A percentile compares a stretch with the other conserved stretches of the same genome.
Conservation (phyloP, 2,888 invertebrate genomes). For the Lacanobia oleracea region DNA sequence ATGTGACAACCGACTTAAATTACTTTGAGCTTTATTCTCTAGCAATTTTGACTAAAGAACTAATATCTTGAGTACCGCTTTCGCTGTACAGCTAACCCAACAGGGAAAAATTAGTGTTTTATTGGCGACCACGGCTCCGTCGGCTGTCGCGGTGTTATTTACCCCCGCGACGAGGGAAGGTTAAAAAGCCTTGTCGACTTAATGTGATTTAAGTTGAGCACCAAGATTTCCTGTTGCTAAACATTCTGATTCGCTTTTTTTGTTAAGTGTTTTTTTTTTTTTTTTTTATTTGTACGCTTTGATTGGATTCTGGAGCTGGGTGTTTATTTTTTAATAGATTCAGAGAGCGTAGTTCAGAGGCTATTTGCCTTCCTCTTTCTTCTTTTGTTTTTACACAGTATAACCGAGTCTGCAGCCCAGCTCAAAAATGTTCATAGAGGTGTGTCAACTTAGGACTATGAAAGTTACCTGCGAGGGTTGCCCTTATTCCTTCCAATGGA, state of each 20-base stretch:
- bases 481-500: not conserved
- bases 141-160: conserved; percentile 78
- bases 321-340: conserved; percentile 51
- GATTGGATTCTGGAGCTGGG: conserved; percentile 38
- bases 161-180: conserved; percentile 69
- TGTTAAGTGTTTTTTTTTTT: conserved; percentile 40
- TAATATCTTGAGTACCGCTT: conserved; percentile 30
- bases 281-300: conserved; percentile 47
- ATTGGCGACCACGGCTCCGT: conserved; percentile 81
- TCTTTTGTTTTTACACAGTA: not conserved
- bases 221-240: conserved; percentile 73
- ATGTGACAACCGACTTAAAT: no score
- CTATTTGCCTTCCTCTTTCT: not conserved
- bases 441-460: not conserved
- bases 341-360: not conserved
- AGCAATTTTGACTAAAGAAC: not conserved
- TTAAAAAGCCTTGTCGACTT: conserved; percentile 76
- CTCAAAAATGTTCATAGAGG: not conserved
- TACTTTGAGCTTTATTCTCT: no score
- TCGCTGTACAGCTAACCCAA: conserved; percentile 30
- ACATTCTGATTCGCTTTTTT: conserved; percentile 62
- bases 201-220: conserved; percentile 77
- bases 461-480: not conserved
- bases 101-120: conserved; percentile 83
- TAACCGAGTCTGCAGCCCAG: not conserved